A percentile compares a stretch with the other conserved stretches of the same genome.
Evolutionary conservation across 1,140 invertebrate species (phyloP).

Genomic region (Cylas formicarius): DNA sequence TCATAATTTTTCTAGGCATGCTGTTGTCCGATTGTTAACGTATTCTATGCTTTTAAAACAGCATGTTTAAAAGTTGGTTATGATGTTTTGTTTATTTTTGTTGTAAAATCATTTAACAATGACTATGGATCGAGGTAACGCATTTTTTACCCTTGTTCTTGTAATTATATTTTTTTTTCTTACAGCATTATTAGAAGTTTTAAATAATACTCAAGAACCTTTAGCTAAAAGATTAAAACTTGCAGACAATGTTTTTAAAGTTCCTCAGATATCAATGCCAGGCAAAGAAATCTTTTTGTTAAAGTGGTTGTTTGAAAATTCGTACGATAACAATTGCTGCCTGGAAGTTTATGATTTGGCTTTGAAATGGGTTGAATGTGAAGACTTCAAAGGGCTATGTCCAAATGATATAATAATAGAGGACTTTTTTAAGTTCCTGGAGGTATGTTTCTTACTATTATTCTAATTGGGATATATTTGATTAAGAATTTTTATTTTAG

Average conservation of each 20-base stretch:
- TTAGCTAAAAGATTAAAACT: conserved; percentile 32
- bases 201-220: conserved; percentile 28
- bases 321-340: conserved; percentile 1
- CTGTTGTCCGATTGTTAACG: too few species aligned
- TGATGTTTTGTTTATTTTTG: too few species aligned
- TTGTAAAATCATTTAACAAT: too few species aligned
- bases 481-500: conserved; percentile 17
- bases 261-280: conserved; percentile 18
- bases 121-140: too few species aligned
- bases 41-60: too few species aligned
- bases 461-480: conserved; percentile 4
- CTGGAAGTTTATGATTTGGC: conserved; percentile 17
- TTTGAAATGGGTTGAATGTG: conserved; percentile 23
- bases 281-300: conserved; percentile 27
- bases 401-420: conserved; percentile 23
- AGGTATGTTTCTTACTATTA: conserved; percentile 17
- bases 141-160: too few species aligned
- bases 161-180: conserved; percentile 18
- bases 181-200: conserved; percentile 25
- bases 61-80: too few species aligned
- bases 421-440: conserved; percentile 17
- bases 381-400: conserved; percentile 22
- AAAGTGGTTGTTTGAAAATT: conserved; percentile 24
- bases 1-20: too few species aligned
- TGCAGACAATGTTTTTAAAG: conserved; percentile 31